These are phyloP conservation scores for Discoglossus pictus DNA, from an alignment of 2,797 vertebrate species.

Conservation along the genomic window DNA sequence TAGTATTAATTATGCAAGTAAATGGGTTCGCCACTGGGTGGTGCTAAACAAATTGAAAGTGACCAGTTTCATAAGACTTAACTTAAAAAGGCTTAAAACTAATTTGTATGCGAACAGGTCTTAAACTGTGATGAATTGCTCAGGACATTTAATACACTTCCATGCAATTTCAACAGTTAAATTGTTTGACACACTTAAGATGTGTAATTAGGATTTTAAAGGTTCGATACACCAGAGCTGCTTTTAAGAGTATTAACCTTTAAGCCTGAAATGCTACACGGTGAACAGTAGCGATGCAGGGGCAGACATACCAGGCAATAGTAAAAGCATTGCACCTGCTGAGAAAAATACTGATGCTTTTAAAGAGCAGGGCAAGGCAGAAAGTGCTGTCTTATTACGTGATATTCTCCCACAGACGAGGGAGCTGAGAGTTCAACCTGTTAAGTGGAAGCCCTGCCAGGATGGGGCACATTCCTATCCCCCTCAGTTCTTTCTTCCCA, in stretches of 20 bases:
- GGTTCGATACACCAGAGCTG: slow-evolving; percentile 53
- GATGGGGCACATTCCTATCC: background rate
- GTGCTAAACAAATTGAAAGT: background rate
- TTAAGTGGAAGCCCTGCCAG: slow-evolving; percentile 7
- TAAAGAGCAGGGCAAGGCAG: slow-evolving; percentile 55
- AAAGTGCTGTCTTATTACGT: slow-evolving; percentile 52
- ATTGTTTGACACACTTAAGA: slow-evolving; percentile 54
- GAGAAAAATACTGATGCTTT: slow-evolving; percentile 57
- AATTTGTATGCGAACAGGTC: background rate
- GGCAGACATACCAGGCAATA: slow-evolving; percentile 44
- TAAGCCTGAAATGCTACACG: slow-evolving; percentile 57
- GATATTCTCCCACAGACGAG: slow-evolving; percentile 50
- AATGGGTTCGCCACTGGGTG: slow-evolving; percentile 27
- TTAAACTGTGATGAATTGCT: slow-evolving; percentile 46
- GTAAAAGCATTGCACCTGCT: slow-evolving; percentile 56
- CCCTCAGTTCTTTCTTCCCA: background rate
- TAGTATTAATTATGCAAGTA: background rate
- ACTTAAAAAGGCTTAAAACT: background rate
- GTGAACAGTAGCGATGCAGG: slow-evolving; percentile 55
- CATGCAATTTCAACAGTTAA: slow-evolving; percentile 13
- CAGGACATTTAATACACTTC: slow-evolving; percentile 49
- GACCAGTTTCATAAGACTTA: background rate
- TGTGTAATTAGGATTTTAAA: slow-evolving; percentile 54
- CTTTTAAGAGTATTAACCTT: slow-evolving; percentile 59
- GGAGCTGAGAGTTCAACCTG: slow-evolving; percentile 51